phyloP scores from a whole-genome alignment of 2,113 vertebrate genomes.

The Stictonetta naevosa region DNA sequence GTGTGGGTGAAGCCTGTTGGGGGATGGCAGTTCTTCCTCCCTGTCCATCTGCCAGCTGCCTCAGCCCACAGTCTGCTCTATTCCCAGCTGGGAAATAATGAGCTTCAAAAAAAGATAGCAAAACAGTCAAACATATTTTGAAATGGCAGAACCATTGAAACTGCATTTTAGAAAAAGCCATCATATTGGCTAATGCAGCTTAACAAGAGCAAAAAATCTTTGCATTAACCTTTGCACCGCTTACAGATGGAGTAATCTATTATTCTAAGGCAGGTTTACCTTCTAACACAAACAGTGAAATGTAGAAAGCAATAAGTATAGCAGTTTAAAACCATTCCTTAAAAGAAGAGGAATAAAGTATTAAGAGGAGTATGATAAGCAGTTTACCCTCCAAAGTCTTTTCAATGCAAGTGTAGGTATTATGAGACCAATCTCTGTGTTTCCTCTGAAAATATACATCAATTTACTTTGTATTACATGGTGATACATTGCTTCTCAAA shows the following conservation, averaged over 20 bases:
- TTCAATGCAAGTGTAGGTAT: background rate
- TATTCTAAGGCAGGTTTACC: background rate
- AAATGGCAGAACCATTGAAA: background rate
- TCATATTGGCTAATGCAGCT: background rate
- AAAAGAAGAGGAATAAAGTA: background rate
- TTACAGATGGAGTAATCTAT: background rate
- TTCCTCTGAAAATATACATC: background rate
- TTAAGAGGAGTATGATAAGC: background rate
- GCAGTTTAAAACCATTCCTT: background rate
- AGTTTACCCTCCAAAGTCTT: background rate
- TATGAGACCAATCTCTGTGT: background rate
- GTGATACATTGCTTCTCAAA: background rate
- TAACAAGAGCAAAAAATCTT: background rate
- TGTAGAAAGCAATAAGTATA: background rate
- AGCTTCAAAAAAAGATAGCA: constrained; percentile 12
- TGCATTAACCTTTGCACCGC: background rate
- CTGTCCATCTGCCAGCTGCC: constrained; percentile 49
- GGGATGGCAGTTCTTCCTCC: constrained; percentile 20
- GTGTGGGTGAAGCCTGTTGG: constrained; percentile 37
- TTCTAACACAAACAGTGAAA: background rate
- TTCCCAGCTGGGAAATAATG: constrained; percentile 38
- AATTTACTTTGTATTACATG: background rate
- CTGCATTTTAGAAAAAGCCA: background rate
- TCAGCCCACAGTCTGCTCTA: constrained; percentile 31
- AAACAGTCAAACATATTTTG: constrained; percentile 10